Evolutionary conservation across 2,113 vertebrate genomes (phyloP), one percentile per base, ranked within the genome.

Genomic region (Otolemur garnettii): DNA sequence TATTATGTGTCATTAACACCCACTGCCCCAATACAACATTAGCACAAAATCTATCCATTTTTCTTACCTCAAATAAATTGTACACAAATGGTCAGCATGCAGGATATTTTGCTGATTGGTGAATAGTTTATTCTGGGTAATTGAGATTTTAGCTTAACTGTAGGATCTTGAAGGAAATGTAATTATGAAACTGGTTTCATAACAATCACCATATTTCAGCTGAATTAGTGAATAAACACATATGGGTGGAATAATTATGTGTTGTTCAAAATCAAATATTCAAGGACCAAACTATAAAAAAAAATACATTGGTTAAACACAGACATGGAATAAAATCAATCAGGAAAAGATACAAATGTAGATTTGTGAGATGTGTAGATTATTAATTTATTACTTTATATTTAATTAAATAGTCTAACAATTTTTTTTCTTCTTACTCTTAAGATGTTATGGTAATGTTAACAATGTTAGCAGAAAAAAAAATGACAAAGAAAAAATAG

Each of bases 391-490:
- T 59, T 84, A n/a, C 5, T 85, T 68, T 62, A 85, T 22, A 78
- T 80, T 57, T 6, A 66, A 50, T 59, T 84, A 69, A 84, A 57
- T 14, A 72, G 62, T 85, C 30, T 86, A 66, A 81, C 28, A 90
- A 77, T 24, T 45, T n/a, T 35, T 85, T 53, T 4, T 4, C 1
- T 85, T 81, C 17, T 89, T 91, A 83, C 60, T 55, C 4, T 81
- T 91, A 89, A 69, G 24, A 45, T 66, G 81, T 82, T 62, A 28
- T 92, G 28, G 35, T 89, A 45, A 86, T 78, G 82, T 91, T 13
- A 93, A 91, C 33, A 79, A 19, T n/a, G 12, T 21, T 75, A 26
- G 5, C 28, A 55, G 33, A 80, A 91, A 84, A 91, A 91, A 50
- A 96, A 38, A 22, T 42, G 3, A 50, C 53, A 88, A 83, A 55